Evolutionary conservation across 2,888 invertebrate genomes (phyloP), one percentile per base, ranked within the genome.

Genomic region (Xestia c-nigrum): DNA sequence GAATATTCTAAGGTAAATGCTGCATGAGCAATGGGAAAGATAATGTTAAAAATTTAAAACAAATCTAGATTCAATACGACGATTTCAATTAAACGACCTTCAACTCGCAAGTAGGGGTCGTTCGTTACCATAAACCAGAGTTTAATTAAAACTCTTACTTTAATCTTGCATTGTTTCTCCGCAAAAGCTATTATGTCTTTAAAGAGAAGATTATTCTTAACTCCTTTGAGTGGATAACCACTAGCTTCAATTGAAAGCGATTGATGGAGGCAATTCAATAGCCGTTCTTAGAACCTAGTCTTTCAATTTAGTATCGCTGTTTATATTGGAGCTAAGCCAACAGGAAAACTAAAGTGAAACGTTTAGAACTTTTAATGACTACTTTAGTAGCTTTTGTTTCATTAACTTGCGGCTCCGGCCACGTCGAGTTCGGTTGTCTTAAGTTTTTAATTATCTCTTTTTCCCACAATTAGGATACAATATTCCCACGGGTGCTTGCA

Each of bases 261-360:
- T 86, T 85, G 77, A 78, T 78, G 61, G 47, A 77, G 66, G 61
- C 65, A 69, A 81, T 87, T 85, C 66, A 78, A 72, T 78, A 43
- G 57, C 57, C 78, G 78, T 90, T 89, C 88, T 80, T 66, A 81
- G 89, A 89, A 90, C 16, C 72, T 64, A 74, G 63, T 78, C 65
- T 68, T 73, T 80, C 57, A 85, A 83, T 84, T 79, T 79, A 77
- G 38, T 73, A 55, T 68, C 68, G 68, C 71, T 75, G 71, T 80
- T 67, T 75, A 87, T 78, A 78, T 83, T 87, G 87, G 81, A 74
- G 75, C 76, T 71, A 74, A 77, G 90, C 90, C 91, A 90, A 90
- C 90, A 89, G 90, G 91, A 90, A 89, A 90, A 90, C 12, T 82
- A 12, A 14, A 72, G 40, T 57, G 67, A 80, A 72, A 71, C 72